Evolutionary conservation across 2,888 invertebrate genomes (phyloP), one percentile per base, ranked within the genome.

Genomic region (Polyploca ridens): DNA sequence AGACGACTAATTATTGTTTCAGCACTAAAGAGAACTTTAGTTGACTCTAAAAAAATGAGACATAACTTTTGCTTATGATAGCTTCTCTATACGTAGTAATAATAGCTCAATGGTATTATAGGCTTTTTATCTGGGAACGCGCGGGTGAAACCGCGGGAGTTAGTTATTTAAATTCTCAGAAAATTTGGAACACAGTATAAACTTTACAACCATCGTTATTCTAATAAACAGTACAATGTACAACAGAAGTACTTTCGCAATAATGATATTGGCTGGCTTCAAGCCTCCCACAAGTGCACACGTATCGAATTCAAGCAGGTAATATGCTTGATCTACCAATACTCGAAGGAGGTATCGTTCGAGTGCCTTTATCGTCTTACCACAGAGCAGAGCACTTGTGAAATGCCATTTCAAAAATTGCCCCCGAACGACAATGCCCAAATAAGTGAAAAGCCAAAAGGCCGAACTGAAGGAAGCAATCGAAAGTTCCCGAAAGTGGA

Each of bases 391-490:
- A 46, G 46, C 46, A 46, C n/a, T 46, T 46, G 46, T 46, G 46
- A 46, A 46, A 46, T 46, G 46, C n/a, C 46, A 6, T 46, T 46
- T 46, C n/a, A 46, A 46, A 46, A 46, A 46, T n/a, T 46, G n/a
- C 7, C n/a, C 5, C 46, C 46, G 7, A 6, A 46, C 46, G 46
- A 46, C 46, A 46, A 46, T 46, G 46, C 46, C 46, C 46, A 19
- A 54, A 54, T n/a, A 61, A 38, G 41, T 61, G 38, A 61, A 38
- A 65, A 65, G 59, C 35, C 54, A 61, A 38, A 65, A 65, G 59
- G 49, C 54, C 54, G 19, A 19, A 62, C 57, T 33, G 58, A 58
- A 60, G 64, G 62, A 66, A 63, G 46, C 54, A 62, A 64, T 64
- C 49, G 58, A 69, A 35, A 61, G 61, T 61, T 61, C 61, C 27